Base-by-base conservation (phyloP, 2,113 vertebrate genomes). In the Chloropsis cyanopogon region DNA sequence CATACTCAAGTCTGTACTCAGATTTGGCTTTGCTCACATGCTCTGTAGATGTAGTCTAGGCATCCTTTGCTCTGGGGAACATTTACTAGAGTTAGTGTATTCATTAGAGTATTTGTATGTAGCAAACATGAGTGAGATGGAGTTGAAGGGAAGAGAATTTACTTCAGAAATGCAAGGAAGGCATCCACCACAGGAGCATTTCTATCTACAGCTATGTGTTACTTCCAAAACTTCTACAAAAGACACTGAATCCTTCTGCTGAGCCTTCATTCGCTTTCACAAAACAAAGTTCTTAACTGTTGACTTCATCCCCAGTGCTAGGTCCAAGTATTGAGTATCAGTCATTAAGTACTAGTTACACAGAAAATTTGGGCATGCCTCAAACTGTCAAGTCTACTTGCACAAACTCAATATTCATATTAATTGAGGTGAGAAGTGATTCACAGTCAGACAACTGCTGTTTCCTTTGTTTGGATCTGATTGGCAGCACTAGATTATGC, bases 351-450 rank as follows among this genome's bases (percentile, higher is more conserved):
- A 59, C 47, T 90, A 54, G 53, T 90, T 93, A 89, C 69, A 92
- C 37, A 85, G 92, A 96, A 92, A 91, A 95, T 86, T 61, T 84
- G 72, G 93, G 93, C 94, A 96, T 96, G 95, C 63, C 96, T 96
- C 92, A 91, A 84, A 93, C 86, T 96, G 96, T 81, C 92, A 90
- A 68, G 70, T 84, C 79, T 96, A 25, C 81, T 92, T 96, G 93
- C 86, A 86, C 90, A 96, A 95, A 82, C 72, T 89, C 70, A 85
- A 54, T 97, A 89, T 93, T 94, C 75, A 49, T 86, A 91, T 91
- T 90, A 97, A 92, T 92, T 83, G 92, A 96, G 71, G 78, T 93
- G 86, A 92, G 94, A 92, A 96, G 93, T 97, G 95, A 96, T 96
- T 96, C 92, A 93, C 50, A 66, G 82, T 89, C 88, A 95, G 76